Evolutionary conservation across 2,797 vertebrate species (phyloP).

Genomic region (Liasis olivaceus): DNA sequence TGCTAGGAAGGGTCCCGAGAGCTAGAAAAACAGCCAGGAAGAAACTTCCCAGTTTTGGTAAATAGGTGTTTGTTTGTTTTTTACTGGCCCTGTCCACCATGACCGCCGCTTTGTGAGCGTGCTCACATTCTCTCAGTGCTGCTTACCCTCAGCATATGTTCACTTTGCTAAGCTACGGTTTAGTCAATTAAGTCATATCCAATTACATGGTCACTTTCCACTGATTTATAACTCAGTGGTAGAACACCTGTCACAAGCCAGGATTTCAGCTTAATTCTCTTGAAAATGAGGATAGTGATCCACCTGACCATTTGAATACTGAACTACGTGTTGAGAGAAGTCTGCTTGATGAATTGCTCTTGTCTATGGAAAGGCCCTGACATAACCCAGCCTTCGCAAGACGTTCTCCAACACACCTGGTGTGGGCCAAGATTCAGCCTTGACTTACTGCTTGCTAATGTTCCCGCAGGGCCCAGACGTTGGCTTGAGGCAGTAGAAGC

Average conservation of each 20-base stretch:
- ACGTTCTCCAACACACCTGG: not conserved
- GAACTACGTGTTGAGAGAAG: not conserved
- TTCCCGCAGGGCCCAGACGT: not conserved
- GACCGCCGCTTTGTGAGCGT: no score
- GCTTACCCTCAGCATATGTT: no score
- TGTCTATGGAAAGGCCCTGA: not conserved
- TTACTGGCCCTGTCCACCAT: no score
- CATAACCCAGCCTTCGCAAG: not conserved
- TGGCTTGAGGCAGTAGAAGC: not conserved
- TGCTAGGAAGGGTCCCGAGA: no score
- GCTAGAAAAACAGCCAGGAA: no score
- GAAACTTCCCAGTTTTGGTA: no score
- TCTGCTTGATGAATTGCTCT: no score
- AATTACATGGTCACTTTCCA: not conserved
- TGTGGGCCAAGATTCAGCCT: not conserved
- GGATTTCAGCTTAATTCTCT: not conserved
- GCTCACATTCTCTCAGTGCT: no score
- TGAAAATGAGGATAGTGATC: not conserved
- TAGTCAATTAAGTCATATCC: not conserved
- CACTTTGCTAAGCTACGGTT: not conserved
- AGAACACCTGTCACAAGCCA: not conserved
- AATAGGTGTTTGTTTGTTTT: no score
- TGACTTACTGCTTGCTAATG: conserved; percentile 25
- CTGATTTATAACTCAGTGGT: not conserved
- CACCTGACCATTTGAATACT: not conserved